Evolutionary conservation across 1,140 invertebrate genomes (phyloP), one percentile per base, ranked within the genome.

Genomic region (Zaprionus capensis): DNA sequence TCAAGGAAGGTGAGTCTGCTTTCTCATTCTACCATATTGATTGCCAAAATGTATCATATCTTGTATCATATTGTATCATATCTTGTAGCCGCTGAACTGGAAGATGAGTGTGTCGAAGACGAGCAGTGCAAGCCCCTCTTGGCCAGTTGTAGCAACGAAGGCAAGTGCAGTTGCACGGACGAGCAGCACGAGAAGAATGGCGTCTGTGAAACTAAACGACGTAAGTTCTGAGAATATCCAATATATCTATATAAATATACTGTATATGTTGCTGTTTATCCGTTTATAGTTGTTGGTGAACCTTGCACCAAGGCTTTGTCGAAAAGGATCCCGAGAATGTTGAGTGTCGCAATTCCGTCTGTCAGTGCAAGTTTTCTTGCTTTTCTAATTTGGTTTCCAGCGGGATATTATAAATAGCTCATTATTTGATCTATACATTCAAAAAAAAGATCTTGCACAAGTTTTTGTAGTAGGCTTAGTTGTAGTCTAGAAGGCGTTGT

Each of bases 311-410:
- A 93, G 7, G 92, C 64, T 94, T 77, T 73, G 76, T 94, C 1
- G 71, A 74, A 4, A 92, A 91, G 14, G 78, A 92, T 22, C 87
- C 93, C 0, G 91, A 93, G 20, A 78, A 84, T 17, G 92, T 94
- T 0, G 93, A 93, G 11, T 94, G 94, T 63, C 86, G 94, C 11
- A 94, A 94, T 76, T 93, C 93, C 1, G 65, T 93, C 2, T 94
- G 94, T 34, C 93, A 94, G 63, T 94, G 94, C 64, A 91, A 93
- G 64, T 92, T 94, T 62, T 75, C 28, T 67, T 6, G 6, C n/a
- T 38, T 59, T 41, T 11, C 2, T 22, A 17, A 44, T 44, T 17
- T 44, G 41, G 15, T 5, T n/a, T 7, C 2, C n/a, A n/a, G 14
- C 2, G n/a, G n/a, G 15, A n/a, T 44, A 9, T 11, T 34, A 3